phyloP scores from a whole-genome alignment of 2,888 invertebrate species.

The Eucera pruinosa region DNA sequence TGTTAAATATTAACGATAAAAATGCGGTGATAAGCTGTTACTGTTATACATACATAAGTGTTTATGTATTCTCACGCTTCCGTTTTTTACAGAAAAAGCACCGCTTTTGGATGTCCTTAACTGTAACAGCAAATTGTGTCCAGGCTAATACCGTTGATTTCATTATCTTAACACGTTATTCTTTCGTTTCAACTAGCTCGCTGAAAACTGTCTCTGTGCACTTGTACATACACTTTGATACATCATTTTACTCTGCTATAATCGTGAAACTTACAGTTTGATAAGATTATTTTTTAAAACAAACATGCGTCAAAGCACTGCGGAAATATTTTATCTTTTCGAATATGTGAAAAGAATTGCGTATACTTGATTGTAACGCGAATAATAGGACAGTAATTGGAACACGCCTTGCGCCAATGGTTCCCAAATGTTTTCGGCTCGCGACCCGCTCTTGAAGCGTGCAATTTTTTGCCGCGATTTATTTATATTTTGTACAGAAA shows the following conservation, averaged over 20 bases:
- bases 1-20: conserved; percentile 54
- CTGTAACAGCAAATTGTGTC: conserved; percentile 29
- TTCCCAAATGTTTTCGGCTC: too few relatives aligned
- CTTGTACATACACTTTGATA: conserved; percentile 15
- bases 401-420: too few relatives aligned
- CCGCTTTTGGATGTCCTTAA: conserved; percentile 31
- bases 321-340: conserved; percentile 4
- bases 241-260: neutral
- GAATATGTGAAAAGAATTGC: conserved; percentile 29
- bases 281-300: neutral
- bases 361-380: conserved; percentile 19
- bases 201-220: conserved; percentile 5
- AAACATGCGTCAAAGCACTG: conserved; percentile 9
- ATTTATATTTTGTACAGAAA: too few relatives aligned
- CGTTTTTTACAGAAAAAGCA: conserved; percentile 23
- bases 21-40: conserved; percentile 53
- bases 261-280: conserved; percentile 7
- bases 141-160: conserved; percentile 8
- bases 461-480: too few relatives aligned
- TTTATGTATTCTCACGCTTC: conserved; percentile 34
- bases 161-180: conserved; percentile 6
- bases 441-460: too few relatives aligned
- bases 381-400: conserved; percentile 7
- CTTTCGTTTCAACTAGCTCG: conserved; percentile 11
- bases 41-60: conserved; percentile 48